Evolutionary conservation across 2,888 invertebrate genomes (phyloP).

Genomic region (Thereva nobilitata): DNA sequence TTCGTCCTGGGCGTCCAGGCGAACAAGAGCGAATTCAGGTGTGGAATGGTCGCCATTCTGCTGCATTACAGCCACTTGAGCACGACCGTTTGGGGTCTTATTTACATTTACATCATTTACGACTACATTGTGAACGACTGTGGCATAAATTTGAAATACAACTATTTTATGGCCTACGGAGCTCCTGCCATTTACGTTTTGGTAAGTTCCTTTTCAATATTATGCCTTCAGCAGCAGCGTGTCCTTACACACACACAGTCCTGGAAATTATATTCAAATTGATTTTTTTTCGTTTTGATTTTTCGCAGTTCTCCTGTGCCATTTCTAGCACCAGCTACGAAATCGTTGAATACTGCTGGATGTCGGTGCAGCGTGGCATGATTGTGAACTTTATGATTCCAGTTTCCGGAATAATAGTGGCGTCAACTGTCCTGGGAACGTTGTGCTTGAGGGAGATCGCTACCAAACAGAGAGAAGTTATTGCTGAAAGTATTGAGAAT

Average conservation of each 20-base stretch:
- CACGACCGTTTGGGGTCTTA: constrained; percentile 71
- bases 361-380: constrained; percentile 77
- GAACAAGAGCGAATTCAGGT: constrained; percentile 67
- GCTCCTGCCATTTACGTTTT: constrained; percentile 68
- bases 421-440: constrained; percentile 66
- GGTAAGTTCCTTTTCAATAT: constrained; percentile 59
- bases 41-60: constrained; percentile 68
- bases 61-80: constrained; percentile 73
- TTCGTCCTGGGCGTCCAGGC: constrained; percentile 71
- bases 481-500: constrained; percentile 45
- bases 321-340: constrained; percentile 74
- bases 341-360: constrained; percentile 74
- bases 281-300: constrained; percentile 13
- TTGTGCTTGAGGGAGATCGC: constrained; percentile 59
- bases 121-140: constrained; percentile 60
- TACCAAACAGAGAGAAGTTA: constrained; percentile 47
- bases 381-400: constrained; percentile 76
- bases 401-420: constrained; percentile 68
- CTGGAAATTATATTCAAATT: background rate
- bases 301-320: constrained; percentile 65
- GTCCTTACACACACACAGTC: no score
- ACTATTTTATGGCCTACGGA: constrained; percentile 66
- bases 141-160: constrained; percentile 63
- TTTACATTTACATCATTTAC: constrained; percentile 67
- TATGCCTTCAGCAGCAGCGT: no score